phyloP scores from a whole-genome alignment of 2,888 invertebrate genomes.

The Lepidochitona cinerea region DNA sequence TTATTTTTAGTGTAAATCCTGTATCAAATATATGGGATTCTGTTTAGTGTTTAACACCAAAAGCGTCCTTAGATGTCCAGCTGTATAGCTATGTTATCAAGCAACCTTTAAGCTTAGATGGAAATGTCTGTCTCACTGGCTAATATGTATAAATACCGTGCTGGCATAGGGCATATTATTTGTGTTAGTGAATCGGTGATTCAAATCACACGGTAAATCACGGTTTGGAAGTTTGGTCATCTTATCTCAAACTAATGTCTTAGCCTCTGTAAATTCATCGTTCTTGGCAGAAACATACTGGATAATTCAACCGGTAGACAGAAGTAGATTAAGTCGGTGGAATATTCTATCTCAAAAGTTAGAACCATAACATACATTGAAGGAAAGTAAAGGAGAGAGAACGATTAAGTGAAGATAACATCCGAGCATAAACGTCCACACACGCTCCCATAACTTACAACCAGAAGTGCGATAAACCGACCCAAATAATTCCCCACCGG shows the following conservation, averaged over 20 bases:
- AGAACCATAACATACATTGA: not conserved
- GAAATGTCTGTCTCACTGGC: no score
- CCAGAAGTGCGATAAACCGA: not conserved
- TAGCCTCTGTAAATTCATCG: not conserved
- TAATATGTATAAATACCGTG: no score
- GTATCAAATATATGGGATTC: no score
- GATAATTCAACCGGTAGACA: not conserved
- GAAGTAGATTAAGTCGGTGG: not conserved
- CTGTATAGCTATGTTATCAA: no score
- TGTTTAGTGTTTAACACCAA: no score
- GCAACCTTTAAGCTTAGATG: no score
- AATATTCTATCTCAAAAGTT: not conserved
- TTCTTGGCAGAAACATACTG: not conserved
- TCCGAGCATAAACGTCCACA: not conserved
- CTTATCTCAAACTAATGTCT: not conserved
- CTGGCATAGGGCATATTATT: no score
- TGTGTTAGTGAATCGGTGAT: no score
- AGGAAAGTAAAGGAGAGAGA: not conserved
- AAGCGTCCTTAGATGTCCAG: no score
- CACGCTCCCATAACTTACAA: not conserved
- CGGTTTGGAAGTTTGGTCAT: not conserved
- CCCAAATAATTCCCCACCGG: no score
- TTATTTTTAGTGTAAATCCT: no score
- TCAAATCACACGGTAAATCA: no score
- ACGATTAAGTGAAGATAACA: not conserved